These are phyloP conservation scores for Stramonita haemastoma DNA, from an alignment of 2,888 invertebrate species.

Conservation along the genomic window DNA sequence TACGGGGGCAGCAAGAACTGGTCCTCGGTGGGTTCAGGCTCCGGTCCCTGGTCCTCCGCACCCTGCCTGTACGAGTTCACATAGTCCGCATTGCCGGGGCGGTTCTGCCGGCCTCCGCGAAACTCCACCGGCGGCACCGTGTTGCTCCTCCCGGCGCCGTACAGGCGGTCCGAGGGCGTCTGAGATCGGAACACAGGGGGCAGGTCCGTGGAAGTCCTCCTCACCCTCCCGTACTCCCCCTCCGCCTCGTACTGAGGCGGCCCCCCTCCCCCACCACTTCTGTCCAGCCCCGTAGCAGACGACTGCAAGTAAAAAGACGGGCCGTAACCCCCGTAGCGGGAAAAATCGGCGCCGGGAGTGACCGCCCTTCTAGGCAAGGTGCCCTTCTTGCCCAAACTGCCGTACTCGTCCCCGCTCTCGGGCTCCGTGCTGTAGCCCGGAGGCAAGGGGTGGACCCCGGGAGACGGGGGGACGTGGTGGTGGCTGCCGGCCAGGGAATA, in stretches of 20 bases:
- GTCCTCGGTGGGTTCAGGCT: slow-evolving; percentile 38
- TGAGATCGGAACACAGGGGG: neutral
- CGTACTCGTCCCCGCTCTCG: slow-evolving; percentile 21
- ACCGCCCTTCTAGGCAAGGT: slow-evolving; percentile 7
- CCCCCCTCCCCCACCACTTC: neutral
- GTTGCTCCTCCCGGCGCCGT: neutral
- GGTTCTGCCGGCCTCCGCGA: slow-evolving; percentile 5
- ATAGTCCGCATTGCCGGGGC: neutral
- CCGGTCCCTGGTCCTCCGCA: neutral
- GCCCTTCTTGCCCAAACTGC: slow-evolving; percentile 35
- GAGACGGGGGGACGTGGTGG: neutral
- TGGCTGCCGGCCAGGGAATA: slow-evolving; percentile 20
- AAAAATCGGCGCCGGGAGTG: slow-evolving; percentile 29
- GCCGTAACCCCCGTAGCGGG: neutral
- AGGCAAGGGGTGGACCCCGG: neutral
- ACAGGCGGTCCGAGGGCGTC: neutral
- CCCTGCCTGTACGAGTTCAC: neutral
- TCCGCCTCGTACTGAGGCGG: neutral
- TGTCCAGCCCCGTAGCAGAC: neutral
- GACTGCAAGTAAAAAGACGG: neutral
- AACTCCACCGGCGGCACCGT: slow-evolving; percentile 32
- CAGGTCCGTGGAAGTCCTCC: neutral
- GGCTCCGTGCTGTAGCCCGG: neutral
- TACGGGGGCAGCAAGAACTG: slow-evolving; percentile 49
- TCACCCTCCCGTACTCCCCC: slow-evolving; percentile 11